Percentiles rank a stretch among this genome's conserved stretches.
phyloP scores from a whole-genome alignment of 2,113 vertebrate species.

The Mesembrinibis cayennensis region DNA sequence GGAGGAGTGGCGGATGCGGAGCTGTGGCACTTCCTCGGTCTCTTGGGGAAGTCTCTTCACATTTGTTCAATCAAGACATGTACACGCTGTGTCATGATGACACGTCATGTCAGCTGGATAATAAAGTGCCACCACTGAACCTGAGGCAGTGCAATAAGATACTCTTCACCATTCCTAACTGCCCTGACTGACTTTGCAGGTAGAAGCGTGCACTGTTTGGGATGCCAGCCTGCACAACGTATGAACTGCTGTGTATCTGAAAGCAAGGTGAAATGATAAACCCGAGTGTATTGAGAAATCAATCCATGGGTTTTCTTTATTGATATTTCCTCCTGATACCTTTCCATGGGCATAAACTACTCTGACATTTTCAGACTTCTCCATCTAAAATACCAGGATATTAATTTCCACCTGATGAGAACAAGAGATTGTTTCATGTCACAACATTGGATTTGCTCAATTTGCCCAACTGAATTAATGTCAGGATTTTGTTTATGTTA shows the following conservation, averaged over 20 bases:
- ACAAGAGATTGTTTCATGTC: conserved; percentile 57
- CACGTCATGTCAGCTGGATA: neutral
- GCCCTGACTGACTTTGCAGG: neutral
- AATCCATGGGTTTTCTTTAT: neutral
- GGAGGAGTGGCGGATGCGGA: fast-evolving
- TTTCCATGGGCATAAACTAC: neutral
- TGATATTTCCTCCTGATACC: neutral
- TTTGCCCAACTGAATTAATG: conserved; percentile 52
- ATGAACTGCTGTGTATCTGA: neutral
- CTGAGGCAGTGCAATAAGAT: neutral
- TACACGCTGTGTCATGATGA: neutral
- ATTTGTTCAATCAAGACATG: neutral
- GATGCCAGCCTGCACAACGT: neutral
- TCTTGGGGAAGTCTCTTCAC: neutral
- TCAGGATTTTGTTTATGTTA: conserved; percentile 61
- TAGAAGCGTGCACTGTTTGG: fast-evolving
- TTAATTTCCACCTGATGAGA: neutral
- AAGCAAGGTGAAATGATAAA: neutral
- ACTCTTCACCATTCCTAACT: neutral
- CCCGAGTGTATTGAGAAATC: neutral
- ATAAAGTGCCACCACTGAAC: neutral
- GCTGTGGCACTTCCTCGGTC: neutral
- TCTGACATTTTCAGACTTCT: neutral
- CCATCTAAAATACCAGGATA: neutral
- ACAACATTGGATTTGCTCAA: conserved; percentile 31